These are phyloP conservation scores for Probosciger aterrimus DNA, from an alignment of 2,113 vertebrate genomes.

Conservation along the genomic window DNA sequence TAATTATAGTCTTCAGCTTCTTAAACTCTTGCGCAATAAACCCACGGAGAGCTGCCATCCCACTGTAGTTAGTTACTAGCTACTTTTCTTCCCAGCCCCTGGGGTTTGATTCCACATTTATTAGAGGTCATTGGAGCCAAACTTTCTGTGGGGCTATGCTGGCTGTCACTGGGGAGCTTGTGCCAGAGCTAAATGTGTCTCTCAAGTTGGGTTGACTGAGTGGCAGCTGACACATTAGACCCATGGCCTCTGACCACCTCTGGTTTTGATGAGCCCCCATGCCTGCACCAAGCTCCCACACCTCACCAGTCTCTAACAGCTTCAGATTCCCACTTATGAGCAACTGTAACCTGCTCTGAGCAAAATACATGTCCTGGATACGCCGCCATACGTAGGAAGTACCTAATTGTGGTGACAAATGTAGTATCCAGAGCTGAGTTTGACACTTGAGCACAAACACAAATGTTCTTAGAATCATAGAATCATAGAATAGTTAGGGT, in stretches of 20 bases:
- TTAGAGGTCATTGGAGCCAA: neutral
- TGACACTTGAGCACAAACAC: neutral
- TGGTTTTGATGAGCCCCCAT: neutral
- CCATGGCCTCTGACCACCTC: fast-evolving
- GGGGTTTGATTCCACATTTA: slow-evolving; percentile 10
- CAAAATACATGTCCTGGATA: neutral
- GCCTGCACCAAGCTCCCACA: neutral
- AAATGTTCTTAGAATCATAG: neutral
- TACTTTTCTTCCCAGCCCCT: neutral
- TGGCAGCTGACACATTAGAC: neutral
- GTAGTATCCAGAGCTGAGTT: neutral
- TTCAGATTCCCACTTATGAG: neutral
- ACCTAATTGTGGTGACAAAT: neutral
- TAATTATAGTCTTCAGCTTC: slow-evolving; percentile 51
- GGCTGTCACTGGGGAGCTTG: neutral
- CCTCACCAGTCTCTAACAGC: neutral
- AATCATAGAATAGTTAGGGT: no score
- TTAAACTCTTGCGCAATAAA: slow-evolving; percentile 15
- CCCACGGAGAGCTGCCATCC: slow-evolving; percentile 20
- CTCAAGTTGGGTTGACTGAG: neutral
- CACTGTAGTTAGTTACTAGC: neutral
- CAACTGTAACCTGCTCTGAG: neutral
- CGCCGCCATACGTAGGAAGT: fast-evolving
- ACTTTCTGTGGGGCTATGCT: neutral
- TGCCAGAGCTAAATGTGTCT: neutral